Base-by-base conservation (phyloP, 2,888 invertebrate genomes). In the Adelphocoris suturalis region DNA sequence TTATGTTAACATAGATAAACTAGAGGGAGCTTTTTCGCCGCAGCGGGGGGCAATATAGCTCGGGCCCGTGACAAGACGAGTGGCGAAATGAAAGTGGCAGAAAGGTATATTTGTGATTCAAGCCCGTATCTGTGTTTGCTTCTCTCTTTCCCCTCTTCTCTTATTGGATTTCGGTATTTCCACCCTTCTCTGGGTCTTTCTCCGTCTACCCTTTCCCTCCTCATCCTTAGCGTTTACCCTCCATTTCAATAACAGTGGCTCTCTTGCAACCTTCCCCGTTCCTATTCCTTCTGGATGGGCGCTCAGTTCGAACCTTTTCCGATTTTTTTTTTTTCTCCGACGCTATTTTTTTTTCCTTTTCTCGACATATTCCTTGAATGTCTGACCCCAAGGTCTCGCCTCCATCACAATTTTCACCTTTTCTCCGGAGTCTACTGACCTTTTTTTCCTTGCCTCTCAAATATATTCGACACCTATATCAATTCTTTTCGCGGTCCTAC, bases 41-140 rank as follows among this genome's bases (percentile, higher is more conserved):
- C 14, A 57, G 61, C 47, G 82, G 27, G 82, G 82, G 52, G 82
- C 61, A 85, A 85, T 61, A 82, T 82, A 82, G 52, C 82, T 46
- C 52, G 82, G 27, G 27, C 52, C 47, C 37, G 85, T 76, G 87
- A 87, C 87, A 87, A 87, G 87, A 87, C 87, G 78, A 86, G 86
- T 68, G 68, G 61, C 87, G 87, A 87, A 87, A 87, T 87, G 87
- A 87, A 87, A 87, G 87, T 52, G 87, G 87, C 76, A 48, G 86
- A 61, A 57, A 37, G 68, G 87, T 87, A 76, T 87, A 87, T 87
- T 87, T 87, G 87, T 87, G 87, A 87, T 87, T 87, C 87, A 76
- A 87, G 87, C 87, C 37, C 87, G 87, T 87, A 87, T 87, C 87
- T 87, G 78, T 87, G 87, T 87, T 87, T 87, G 87, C 87, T 87